These are phyloP conservation scores for Notodonta dromedarius DNA, from an alignment of 2,888 invertebrate species.

Conservation along the genomic window DNA sequence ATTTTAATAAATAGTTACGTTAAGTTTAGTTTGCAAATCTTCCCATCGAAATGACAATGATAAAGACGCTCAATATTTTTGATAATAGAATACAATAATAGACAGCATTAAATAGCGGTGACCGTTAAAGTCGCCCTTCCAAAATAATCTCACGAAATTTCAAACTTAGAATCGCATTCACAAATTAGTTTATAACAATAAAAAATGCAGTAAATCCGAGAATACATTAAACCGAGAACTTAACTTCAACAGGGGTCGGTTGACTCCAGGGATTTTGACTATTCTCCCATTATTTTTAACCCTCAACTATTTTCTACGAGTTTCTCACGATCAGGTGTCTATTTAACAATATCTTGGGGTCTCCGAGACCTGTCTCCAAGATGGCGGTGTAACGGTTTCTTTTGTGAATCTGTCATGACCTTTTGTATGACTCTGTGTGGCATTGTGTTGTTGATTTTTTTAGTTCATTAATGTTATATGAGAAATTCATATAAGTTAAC, in stretches of 20 bases:
- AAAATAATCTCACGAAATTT: conserved; percentile 45
- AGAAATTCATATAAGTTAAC: conserved; percentile 21
- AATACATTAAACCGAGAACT: conserved; percentile 7
- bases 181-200: conserved; percentile 49
- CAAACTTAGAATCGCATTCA: conserved; percentile 33
- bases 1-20: no score
- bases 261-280: conserved; percentile 35
- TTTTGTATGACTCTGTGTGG: conserved; percentile 45
- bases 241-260: conserved; percentile 34
- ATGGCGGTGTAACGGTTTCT: conserved; percentile 65
- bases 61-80: neutral
- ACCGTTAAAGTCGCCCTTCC: neutral
- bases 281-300: conserved; percentile 32
- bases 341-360: conserved; percentile 53
- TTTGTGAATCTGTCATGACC: conserved; percentile 50
- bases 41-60: no score
- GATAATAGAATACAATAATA: neutral
- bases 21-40: no score
- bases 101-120: neutral
- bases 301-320: conserved; percentile 44
- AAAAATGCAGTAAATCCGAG: conserved; percentile 13
- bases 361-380: conserved; percentile 58
- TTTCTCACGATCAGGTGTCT: conserved; percentile 75
- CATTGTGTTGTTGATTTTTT: conserved; percentile 42
- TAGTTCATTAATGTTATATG: conserved; percentile 25